phyloP scores from a whole-genome alignment of 2,888 invertebrate species.

The Cataglyphis livida region DNA sequence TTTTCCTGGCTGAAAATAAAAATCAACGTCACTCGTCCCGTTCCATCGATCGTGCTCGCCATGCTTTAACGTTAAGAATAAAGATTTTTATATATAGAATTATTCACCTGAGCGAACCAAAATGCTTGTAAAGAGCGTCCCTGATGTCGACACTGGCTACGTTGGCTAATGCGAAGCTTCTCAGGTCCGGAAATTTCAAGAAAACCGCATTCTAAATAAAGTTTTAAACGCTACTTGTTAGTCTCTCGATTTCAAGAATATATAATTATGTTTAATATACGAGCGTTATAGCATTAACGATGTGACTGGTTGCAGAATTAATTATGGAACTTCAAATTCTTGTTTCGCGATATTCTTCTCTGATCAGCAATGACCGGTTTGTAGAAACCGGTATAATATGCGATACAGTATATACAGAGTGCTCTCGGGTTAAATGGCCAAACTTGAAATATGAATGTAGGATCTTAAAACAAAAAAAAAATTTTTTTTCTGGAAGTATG shows the following conservation, averaged over 20 bases:
- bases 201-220: conserved; percentile 94
- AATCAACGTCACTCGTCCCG: background rate
- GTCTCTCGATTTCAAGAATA: conserved; percentile 43
- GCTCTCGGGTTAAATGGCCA: too few relatives aligned
- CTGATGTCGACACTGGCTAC: conserved; percentile 98
- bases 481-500: too few relatives aligned
- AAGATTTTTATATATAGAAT: background rate
- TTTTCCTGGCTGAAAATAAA: conserved; percentile 89
- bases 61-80: background rate
- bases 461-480: too few relatives aligned
- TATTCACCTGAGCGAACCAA: conserved; percentile 90
- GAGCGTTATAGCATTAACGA: conserved; percentile 20
- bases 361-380: background rate
- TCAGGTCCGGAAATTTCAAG: conserved; percentile 94
- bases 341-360: background rate
- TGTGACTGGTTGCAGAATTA: conserved; percentile 23
- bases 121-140: conserved; percentile 93
- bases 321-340: conserved; percentile 10
- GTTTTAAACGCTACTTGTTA: conserved; percentile 45
- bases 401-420: background rate
- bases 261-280: background rate
- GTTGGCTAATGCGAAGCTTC: conserved; percentile 95
- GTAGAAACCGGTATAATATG: background rate
- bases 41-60: background rate
- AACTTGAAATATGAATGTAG: too few relatives aligned